Evolutionary conservation across 2,797 vertebrate species (phyloP).

Genomic region (Masticophis lateralis): DNA sequence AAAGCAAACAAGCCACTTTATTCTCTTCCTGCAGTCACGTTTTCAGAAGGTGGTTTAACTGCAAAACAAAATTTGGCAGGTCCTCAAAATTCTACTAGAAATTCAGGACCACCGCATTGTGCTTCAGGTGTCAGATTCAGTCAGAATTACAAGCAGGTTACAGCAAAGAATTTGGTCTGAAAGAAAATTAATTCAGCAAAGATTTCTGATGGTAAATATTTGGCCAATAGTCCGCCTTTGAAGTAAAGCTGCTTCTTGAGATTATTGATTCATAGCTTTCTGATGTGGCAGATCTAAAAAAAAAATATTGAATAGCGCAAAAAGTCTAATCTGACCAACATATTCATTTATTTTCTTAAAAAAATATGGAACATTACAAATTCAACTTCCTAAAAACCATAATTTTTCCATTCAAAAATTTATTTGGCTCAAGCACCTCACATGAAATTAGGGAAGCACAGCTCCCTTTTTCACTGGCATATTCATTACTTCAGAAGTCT

Average conservation of each 20-base stretch:
- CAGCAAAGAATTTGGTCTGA: neutral
- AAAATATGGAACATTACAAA: slow-evolving; percentile 5
- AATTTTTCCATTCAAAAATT: neutral
- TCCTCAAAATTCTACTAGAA: neutral
- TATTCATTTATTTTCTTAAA: neutral
- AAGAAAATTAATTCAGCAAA: neutral
- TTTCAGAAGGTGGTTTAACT: neutral
- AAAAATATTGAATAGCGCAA: neutral
- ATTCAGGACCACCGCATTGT: neutral
- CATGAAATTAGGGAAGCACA: neutral
- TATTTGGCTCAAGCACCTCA: neutral
- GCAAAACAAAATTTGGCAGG: neutral
- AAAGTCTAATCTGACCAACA: neutral
- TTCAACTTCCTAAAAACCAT: neutral
- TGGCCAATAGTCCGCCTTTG: neutral
- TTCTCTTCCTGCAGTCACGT: neutral
- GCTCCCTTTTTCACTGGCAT: neutral
- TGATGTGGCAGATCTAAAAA: neutral
- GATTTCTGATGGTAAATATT: neutral
- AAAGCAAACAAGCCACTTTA: neutral
- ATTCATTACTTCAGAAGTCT: neutral
- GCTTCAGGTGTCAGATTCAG: neutral
- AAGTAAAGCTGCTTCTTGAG: neutral
- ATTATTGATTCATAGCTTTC: neutral
- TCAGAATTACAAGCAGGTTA: neutral